Conservation (phyloP, 2,888 invertebrate genomes). For the Dendrolimus houi region DNA sequence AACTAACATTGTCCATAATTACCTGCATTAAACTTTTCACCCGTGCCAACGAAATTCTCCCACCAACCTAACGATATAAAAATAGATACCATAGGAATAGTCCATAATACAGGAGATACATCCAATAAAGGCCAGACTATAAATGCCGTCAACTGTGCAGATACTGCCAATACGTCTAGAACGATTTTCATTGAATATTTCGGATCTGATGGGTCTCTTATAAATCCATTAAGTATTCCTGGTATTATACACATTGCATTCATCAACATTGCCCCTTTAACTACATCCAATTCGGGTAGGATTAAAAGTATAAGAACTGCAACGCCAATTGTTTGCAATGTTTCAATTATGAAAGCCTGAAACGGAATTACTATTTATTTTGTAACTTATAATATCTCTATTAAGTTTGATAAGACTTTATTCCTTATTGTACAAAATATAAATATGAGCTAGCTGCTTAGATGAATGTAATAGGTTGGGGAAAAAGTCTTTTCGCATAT, state of each 20-base stretch:
- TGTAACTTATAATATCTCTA: too few species aligned
- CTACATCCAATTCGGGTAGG: slow-evolving; percentile 87
- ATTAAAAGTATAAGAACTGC: slow-evolving; percentile 84
- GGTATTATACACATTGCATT: slow-evolving; percentile 91
- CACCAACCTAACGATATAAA: slow-evolving; percentile 89
- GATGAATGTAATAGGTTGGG: too few species aligned
- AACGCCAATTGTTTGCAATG: slow-evolving; percentile 85
- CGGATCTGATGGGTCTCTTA: slow-evolving; percentile 48
- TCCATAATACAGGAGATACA: slow-evolving; percentile 68
- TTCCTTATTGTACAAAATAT: too few species aligned
- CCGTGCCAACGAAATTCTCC: slow-evolving; percentile 83
- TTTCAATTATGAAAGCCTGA: slow-evolving; percentile 83
- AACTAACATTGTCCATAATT: slow-evolving; percentile 5
- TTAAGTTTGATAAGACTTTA: too few species aligned
- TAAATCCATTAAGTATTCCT: slow-evolving; percentile 80
- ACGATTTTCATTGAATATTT: slow-evolving; percentile 50
- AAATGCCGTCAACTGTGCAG: slow-evolving; percentile 80
- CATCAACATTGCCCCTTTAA: slow-evolving; percentile 89
- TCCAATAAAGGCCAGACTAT: slow-evolving; percentile 81
- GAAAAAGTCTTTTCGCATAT: too few species aligned
- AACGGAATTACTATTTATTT: slow-evolving; percentile 11
- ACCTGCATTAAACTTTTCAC: slow-evolving; percentile 43
- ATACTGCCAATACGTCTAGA: slow-evolving; percentile 77
- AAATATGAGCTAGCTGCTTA: too few species aligned
- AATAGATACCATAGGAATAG: slow-evolving; percentile 79